phyloP scores from a whole-genome alignment of 2,888 invertebrate species.

The Lasioglossum malachurum region DNA sequence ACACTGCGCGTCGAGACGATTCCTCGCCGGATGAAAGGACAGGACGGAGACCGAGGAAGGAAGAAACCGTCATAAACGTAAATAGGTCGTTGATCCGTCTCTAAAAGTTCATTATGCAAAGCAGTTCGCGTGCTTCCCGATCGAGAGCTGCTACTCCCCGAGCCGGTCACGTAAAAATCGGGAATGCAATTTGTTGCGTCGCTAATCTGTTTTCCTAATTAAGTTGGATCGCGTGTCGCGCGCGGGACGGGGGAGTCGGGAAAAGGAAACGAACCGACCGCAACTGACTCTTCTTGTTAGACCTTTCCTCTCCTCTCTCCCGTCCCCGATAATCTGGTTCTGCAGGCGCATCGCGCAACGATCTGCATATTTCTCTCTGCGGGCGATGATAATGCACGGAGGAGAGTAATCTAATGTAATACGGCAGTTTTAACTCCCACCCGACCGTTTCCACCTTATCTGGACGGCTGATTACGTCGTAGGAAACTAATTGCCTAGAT shows the following conservation, averaged over 20 bases:
- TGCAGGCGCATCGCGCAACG: slow-evolving; percentile 10
- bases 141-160: background rate
- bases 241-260: background rate
- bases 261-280: background rate
- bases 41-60: background rate
- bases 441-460: slow-evolving; percentile 56
- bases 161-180: background rate
- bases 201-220: slow-evolving; percentile 11
- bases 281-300: background rate
- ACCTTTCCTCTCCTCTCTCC: slow-evolving; percentile 17
- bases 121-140: background rate
- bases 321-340: slow-evolving; percentile 36
- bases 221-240: slow-evolving; percentile 2
- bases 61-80: background rate
- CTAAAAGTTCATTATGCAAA: background rate
- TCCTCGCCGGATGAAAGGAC: background rate
- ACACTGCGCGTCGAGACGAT: background rate
- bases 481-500: slow-evolving; percentile 63
- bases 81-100: background rate
- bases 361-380: slow-evolving; percentile 39
- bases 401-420: slow-evolving; percentile 47
- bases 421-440: slow-evolving; percentile 62
- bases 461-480: slow-evolving; percentile 55
- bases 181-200: background rate
- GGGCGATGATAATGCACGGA: slow-evolving; percentile 47